A percentile compares a stretch with the other conserved stretches of the same genome.
phyloP scores from a whole-genome alignment of 2,797 vertebrate species.

The Onychomys arenicola region DNA sequence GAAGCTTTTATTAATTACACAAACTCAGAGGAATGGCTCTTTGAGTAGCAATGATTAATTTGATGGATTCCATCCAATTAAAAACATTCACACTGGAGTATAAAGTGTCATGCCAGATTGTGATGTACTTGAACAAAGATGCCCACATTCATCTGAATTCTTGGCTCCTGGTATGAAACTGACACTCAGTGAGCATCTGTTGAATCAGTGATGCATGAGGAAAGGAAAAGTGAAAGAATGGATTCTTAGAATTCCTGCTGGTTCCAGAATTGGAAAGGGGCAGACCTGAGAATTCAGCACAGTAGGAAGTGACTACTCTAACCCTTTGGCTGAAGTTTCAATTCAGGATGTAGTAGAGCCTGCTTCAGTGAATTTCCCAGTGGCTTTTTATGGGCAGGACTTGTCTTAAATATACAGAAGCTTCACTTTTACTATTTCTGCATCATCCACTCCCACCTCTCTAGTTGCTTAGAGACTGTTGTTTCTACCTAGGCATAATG shows the following conservation, averaged over 20 bases:
- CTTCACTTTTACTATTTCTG: background rate
- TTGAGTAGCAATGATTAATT: slow-evolving; percentile 45
- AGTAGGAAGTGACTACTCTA: background rate
- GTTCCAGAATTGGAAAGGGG: background rate
- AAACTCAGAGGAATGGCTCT: slow-evolving; percentile 10
- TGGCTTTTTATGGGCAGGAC: background rate
- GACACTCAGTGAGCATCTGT: background rate
- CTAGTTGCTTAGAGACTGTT: background rate
- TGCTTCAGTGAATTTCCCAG: background rate
- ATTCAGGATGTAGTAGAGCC: background rate
- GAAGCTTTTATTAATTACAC: slow-evolving; percentile 4
- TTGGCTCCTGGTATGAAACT: background rate
- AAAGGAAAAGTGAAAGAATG: slow-evolving; percentile 8
- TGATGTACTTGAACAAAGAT: slow-evolving; percentile 20
- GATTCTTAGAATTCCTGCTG: background rate
- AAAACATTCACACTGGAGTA: background rate
- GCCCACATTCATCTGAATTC: slow-evolving; percentile 25
- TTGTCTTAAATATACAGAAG: background rate
- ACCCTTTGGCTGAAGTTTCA: background rate
- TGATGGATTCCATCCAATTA: background rate
- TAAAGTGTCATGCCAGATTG: background rate
- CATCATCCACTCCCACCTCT: background rate
- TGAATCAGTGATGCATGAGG: background rate
- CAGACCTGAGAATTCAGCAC: background rate
- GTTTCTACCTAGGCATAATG: background rate